phyloP scores from a whole-genome alignment of 1,140 invertebrate species.

The Chelonus insularis region DNA sequence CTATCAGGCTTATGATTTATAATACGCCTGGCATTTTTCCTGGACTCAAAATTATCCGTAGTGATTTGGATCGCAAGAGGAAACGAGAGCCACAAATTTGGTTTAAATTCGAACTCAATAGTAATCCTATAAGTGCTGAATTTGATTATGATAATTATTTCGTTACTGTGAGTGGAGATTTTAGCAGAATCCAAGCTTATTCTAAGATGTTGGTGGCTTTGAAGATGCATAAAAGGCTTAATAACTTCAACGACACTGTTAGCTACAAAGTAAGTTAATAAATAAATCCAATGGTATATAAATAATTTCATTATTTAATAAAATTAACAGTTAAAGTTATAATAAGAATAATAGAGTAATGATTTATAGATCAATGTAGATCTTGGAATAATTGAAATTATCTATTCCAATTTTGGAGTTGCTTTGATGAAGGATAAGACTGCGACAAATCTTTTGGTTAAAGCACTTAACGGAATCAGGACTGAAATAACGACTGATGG shows the following conservation, averaged over 20 bases:
- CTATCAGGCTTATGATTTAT: constrained; percentile 31
- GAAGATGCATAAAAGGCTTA: constrained; percentile 34
- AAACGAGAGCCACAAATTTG: constrained; percentile 36
- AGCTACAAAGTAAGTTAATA: constrained; percentile 32
- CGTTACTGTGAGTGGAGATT: constrained; percentile 32
- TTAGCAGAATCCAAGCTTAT: constrained; percentile 30
- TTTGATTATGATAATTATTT: constrained; percentile 38
- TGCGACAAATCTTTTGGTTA: constrained; percentile 24
- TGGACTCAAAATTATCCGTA: constrained; percentile 32
- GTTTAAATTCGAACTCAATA: constrained; percentile 30
- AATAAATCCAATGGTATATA: too few species aligned
- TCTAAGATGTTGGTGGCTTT: constrained; percentile 36
- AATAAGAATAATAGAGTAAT: too few species aligned
- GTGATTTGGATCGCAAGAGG: constrained; percentile 35
- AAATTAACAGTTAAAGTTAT: too few species aligned
- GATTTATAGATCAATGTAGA: constrained; percentile 13
- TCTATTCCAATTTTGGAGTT: constrained; percentile 30
- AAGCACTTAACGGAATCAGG: constrained; percentile 33
- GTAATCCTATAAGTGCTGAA: constrained; percentile 28
- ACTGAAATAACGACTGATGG: constrained; percentile 27
- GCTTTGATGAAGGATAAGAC: constrained; percentile 33
- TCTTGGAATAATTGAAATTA: constrained; percentile 34
- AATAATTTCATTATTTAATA: too few species aligned
- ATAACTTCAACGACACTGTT: constrained; percentile 37
- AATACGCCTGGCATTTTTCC: constrained; percentile 37